Percentiles rank a stretch among this genome's conserved stretches.
These are phyloP conservation scores for Montipora capitata DNA, from an alignment of 92 coral and sea anemone genomes.

Conservation along the genomic window DNA sequence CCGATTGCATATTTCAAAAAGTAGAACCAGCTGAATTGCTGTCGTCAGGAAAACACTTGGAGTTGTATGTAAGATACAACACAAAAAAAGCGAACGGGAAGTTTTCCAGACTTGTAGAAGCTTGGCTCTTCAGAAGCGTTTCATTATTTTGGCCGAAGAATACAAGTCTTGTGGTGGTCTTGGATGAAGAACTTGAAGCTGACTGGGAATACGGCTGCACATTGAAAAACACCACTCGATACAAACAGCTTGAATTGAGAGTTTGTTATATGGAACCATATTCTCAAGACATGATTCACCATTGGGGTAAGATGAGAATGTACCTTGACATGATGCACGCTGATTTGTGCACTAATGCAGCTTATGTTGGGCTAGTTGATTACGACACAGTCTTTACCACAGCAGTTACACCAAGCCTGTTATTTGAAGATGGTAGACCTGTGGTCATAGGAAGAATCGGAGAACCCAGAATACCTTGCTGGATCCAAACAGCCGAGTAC, in stretches of 20 bases:
- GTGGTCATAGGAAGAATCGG: background rate
- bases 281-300: background rate
- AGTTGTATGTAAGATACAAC: background rate
- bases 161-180: background rate
- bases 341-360: background rate
- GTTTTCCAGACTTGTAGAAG: background rate
- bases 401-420: constrained; percentile 2
- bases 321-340: background rate
- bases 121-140: constrained; percentile 7
- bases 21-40: no score
- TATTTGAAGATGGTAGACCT: background rate
- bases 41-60: background rate
- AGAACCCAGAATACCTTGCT: constrained; percentile 9
- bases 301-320: constrained; percentile 4
- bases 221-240: background rate
- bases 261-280: background rate
- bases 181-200: background rate
- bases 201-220: background rate
- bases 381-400: background rate
- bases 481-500: background rate
- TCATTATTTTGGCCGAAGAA: constrained; percentile 18
- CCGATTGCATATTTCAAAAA: no score
- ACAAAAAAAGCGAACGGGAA: background rate
- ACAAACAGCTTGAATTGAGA: background rate
- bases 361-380: background rate